Evolutionary conservation across 2,113 vertebrate genomes (phyloP).

Genomic region (Fregetta grallaria): DNA sequence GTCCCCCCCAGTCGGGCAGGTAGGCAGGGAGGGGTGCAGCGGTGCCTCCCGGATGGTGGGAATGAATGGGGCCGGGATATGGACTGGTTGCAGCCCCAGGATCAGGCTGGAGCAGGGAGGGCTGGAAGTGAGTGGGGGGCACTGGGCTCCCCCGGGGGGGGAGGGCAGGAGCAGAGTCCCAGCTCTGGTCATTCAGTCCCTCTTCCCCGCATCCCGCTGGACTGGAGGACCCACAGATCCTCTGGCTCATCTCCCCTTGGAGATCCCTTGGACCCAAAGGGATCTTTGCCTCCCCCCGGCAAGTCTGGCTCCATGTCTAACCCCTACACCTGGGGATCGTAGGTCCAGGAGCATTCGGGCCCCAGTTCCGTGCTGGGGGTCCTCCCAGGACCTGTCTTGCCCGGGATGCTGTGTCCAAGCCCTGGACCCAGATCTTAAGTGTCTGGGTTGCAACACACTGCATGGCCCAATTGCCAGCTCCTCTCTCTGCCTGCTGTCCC

Average conservation of each 20-base stretch:
- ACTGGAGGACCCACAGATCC: background rate
- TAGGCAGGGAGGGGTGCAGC: slow-evolving; percentile 3
- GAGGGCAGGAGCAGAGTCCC: fast-evolving
- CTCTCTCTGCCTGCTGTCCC: background rate
- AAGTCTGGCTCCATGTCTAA: background rate
- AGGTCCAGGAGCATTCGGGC: background rate
- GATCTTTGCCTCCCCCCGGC: fast-evolving
- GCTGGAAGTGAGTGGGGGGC: background rate
- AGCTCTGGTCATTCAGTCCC: slow-evolving; percentile 63
- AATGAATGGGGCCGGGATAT: fast-evolving
- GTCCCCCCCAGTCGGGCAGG: background rate
- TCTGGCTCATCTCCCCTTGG: background rate
- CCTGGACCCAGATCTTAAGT: background rate
- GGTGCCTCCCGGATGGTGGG: background rate
- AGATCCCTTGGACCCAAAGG: too few relatives aligned
- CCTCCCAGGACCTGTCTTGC: background rate
- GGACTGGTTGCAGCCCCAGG: background rate
- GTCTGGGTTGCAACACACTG: fast-evolving
- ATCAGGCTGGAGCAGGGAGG: background rate
- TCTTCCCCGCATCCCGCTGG: slow-evolving; percentile 31
- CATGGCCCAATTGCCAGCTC: background rate
- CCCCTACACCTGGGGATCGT: fast-evolving
- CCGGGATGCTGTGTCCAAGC: background rate
- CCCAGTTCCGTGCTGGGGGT: fast-evolving
- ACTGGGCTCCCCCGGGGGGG: fast-evolving